These are phyloP conservation scores for Drosophila falleni DNA, from an alignment of 2,888 invertebrate species.

Conservation along the genomic window DNA sequence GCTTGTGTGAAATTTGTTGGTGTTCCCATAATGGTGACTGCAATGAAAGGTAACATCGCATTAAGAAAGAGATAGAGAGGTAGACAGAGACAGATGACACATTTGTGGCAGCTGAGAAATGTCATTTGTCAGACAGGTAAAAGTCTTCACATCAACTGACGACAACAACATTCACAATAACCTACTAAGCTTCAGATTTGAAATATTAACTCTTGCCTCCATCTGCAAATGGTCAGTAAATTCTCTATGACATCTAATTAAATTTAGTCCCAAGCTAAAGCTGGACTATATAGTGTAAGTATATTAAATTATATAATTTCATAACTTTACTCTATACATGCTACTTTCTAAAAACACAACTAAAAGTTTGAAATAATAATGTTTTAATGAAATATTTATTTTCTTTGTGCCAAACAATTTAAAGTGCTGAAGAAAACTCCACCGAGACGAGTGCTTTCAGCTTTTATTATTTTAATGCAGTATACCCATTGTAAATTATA, in stretches of 20 bases:
- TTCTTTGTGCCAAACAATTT: conserved; percentile 3
- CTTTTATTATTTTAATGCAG: conserved; percentile 15
- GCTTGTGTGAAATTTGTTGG: conserved; percentile 81
- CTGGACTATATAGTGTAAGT: background rate
- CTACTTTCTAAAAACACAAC: background rate
- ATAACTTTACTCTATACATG: background rate
- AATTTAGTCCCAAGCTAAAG: conserved; percentile 35
- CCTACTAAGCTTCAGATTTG: background rate
- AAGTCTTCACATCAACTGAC: conserved; percentile 20
- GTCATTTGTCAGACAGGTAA: conserved; percentile 8
- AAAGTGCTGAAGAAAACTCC: background rate
- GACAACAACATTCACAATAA: conserved; percentile 22
- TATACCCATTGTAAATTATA: too few relatives aligned
- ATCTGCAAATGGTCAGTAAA: conserved; percentile 39
- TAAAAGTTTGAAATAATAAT: background rate
- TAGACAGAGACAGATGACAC: background rate
- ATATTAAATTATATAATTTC: background rate
- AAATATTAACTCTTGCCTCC: background rate
- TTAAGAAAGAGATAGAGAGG: background rate
- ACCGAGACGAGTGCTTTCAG: background rate
- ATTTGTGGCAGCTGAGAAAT: background rate
- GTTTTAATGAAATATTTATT: conserved; percentile 20
- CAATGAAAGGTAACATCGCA: background rate
- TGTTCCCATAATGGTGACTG: conserved; percentile 84
- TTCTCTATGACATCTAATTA: conserved; percentile 40